These are phyloP conservation scores for Camelus dromedarius DNA, from an alignment of 2,113 vertebrate species.

Conservation along the genomic window DNA sequence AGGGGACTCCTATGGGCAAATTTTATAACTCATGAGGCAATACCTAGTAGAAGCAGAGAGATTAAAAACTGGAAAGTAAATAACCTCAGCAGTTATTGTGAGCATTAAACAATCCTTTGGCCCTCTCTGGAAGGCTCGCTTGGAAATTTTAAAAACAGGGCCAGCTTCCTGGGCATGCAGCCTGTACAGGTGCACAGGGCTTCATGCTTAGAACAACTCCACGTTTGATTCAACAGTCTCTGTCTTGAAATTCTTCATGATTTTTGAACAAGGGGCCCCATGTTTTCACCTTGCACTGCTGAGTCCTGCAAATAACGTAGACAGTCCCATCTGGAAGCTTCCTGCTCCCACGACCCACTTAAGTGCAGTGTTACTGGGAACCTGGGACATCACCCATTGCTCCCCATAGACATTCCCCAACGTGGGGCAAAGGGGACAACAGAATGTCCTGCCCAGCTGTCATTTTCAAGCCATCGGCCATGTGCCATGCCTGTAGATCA, in stretches of 20 bases:
- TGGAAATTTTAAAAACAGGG: background rate
- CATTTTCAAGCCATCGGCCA: background rate
- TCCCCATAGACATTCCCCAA: background rate
- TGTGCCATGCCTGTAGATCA: background rate
- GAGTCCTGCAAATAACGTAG: background rate
- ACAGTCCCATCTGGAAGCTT: background rate
- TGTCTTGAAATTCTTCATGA: background rate
- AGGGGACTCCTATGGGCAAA: background rate
- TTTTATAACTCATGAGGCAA: background rate
- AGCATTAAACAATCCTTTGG: background rate
- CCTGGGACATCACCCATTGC: background rate
- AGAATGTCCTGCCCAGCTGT: background rate
- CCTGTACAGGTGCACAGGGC: background rate
- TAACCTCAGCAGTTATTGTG: background rate
- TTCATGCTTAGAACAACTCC: background rate
- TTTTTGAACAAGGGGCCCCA: background rate
- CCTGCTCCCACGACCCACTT: background rate
- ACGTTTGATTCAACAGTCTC: background rate
- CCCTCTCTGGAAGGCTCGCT: background rate
- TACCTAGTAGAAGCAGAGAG: background rate
- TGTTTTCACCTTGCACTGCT: background rate
- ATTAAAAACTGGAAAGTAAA: background rate
- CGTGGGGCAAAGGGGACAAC: background rate
- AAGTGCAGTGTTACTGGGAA: background rate
- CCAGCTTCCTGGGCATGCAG: background rate